phyloP scores from a whole-genome alignment of 2,113 vertebrate genomes.

The Malaclemys terrapin region DNA sequence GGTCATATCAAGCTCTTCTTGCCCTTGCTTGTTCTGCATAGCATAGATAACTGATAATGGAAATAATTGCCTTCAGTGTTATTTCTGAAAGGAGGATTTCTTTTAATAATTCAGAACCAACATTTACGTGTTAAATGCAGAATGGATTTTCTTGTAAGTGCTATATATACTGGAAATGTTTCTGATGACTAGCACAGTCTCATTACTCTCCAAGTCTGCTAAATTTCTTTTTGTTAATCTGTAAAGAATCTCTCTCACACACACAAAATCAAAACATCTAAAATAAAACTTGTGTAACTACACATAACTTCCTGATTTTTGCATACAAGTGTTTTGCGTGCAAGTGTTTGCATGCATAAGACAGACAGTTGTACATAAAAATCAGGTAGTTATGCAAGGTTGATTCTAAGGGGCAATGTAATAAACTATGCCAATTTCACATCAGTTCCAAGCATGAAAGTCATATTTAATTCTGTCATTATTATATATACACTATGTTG shows the following conservation, averaged over 20 bases:
- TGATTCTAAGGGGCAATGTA: neutral
- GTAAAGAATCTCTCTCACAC: neutral
- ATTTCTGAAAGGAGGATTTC: constrained; percentile 18
- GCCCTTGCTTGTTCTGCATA: neutral
- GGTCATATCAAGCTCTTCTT: neutral
- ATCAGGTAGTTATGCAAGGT: neutral
- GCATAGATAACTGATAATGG: constrained; percentile 33
- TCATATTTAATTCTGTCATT: neutral
- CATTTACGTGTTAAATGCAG: constrained; percentile 14
- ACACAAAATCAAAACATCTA: neutral
- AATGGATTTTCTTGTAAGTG: neutral
- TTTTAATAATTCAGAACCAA: constrained; percentile 48
- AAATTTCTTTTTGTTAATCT: neutral
- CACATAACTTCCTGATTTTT: neutral
- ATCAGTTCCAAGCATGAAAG: neutral
- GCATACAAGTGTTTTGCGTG: neutral
- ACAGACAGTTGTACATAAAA: neutral
- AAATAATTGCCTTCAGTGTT: constrained; percentile 21
- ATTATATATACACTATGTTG: neutral
- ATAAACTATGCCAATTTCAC: neutral
- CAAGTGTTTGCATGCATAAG: neutral
- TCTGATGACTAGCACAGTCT: neutral
- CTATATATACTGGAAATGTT: neutral
- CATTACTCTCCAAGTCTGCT: neutral
- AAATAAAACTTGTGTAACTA: neutral